phyloP scores from a whole-genome alignment of 2,797 vertebrate species.

The Onychomys arenicola region DNA sequence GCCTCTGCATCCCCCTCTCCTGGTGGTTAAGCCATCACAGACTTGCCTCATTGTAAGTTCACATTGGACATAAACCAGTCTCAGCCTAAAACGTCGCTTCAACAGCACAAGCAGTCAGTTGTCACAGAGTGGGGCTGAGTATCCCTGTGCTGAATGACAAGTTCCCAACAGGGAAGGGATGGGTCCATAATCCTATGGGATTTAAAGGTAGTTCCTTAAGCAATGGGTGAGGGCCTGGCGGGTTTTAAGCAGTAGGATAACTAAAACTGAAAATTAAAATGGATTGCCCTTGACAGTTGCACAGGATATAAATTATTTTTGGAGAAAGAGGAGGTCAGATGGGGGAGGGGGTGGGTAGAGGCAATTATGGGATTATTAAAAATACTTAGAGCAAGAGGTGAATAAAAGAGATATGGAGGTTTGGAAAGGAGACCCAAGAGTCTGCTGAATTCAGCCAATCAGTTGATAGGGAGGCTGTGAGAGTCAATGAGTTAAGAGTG shows the following conservation, averaged over 20 bases:
- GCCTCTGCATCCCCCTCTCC: neutral
- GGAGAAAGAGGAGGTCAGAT: neutral
- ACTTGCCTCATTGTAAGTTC: conserved; percentile 35
- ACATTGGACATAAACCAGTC: conserved; percentile 53
- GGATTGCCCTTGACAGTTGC: conserved; percentile 22
- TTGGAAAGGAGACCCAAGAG: conserved; percentile 41
- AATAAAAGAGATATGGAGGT: neutral
- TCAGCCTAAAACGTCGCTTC: conserved; percentile 51
- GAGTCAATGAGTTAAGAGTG: neutral
- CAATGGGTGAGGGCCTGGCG: conserved; percentile 13
- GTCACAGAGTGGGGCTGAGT: neutral
- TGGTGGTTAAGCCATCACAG: neutral
- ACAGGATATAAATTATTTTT: conserved; percentile 13
- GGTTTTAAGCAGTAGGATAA: conserved; percentile 49
- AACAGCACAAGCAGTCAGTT: conserved; percentile 4
- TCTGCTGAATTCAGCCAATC: conserved; percentile 11
- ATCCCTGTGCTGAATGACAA: conserved; percentile 9
- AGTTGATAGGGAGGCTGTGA: neutral
- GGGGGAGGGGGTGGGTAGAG: neutral
- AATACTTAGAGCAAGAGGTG: conserved; percentile 12
- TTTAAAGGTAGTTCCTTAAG: conserved; percentile 55
- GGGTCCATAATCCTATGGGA: neutral
- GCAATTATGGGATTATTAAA: conserved; percentile 9
- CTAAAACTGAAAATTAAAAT: conserved; percentile 59
- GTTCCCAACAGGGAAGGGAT: neutral